Evolutionary conservation across 2,888 invertebrate genomes (phyloP), one percentile per base, ranked within the genome.

Genomic region (Trissonchulus latispiculum): DNA sequence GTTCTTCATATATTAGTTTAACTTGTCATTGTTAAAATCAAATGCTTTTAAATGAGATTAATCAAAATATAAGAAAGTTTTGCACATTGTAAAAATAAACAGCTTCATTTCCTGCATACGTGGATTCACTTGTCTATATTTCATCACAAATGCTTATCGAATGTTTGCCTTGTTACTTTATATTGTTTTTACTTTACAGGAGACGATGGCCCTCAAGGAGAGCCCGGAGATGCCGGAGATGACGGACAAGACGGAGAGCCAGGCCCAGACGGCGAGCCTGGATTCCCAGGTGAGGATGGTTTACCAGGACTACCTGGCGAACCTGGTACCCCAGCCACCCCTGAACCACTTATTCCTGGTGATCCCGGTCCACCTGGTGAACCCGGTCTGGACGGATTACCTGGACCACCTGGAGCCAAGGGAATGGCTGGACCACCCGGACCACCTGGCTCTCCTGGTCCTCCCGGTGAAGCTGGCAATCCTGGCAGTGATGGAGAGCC

Each of bases 331-430:
- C 48, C 48, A 48, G 48, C 48, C 23, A 48, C 8, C 23, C 48
- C 48, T 8, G 48, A 48, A 48, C 48, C 48, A 48, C 48, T 48
- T 15, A 48, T 48, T 23, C 48, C 48, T 8, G 76, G 77, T 72
- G 75, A 74, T 33, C 75, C 76, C 72, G 76, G 77, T 75, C 36
- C 72, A 0, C 76, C 75, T 61, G 77, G 77, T 72, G 72, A 72
- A 32, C 75, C 74, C 32, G 77, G 77, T 74, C 75, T 75, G 71
- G 69, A 73, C 37, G 77, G 76, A 76, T 74, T 62, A 35, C 33
- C 32, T n/a, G 68, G 68, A 23, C 33, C 18, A 18, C 18, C 18
- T 2, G 15, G 18, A 2, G 68, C 33, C n/a, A 31, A 33, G n/a
- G 68, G 48, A 8, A 48, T 48, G 48, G 48, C 48, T 23, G 48